phyloP scores from a whole-genome alignment of 2,113 vertebrate species.

The Stigmatopora nigra region DNA sequence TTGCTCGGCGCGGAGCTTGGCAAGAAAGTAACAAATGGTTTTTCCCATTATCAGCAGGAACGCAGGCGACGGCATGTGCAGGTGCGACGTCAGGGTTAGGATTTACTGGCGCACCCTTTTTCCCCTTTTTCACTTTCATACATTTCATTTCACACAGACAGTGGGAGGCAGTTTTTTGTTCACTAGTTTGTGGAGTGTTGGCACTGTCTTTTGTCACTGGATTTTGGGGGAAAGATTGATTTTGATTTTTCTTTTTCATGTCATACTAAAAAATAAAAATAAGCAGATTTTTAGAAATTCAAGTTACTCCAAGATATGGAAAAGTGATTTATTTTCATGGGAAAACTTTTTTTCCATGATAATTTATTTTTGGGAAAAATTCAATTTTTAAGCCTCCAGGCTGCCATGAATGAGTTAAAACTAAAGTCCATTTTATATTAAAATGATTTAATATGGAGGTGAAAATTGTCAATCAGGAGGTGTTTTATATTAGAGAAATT shows the following conservation, averaged over 20 bases:
- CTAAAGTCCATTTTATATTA: background rate
- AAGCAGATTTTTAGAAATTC: too few relatives aligned
- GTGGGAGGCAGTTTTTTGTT: background rate
- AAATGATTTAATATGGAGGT: background rate
- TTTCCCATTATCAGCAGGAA: conserved; percentile 35
- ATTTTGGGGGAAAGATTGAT: too few relatives aligned
- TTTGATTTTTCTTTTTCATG: too few relatives aligned
- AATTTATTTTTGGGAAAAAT: too few relatives aligned
- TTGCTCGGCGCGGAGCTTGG: conserved; percentile 33
- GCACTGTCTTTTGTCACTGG: background rate
- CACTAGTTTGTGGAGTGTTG: background rate
- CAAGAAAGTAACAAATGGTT: conserved; percentile 8
- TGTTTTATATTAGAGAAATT: too few relatives aligned
- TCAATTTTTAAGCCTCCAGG: too few relatives aligned
- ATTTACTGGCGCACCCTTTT: conserved; percentile 7
- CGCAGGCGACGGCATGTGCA: conserved; percentile 22
- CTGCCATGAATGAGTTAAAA: too few relatives aligned
- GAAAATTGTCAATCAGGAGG: too few relatives aligned
- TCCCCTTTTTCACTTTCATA: conserved; percentile 12
- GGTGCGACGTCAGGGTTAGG: conserved; percentile 23
- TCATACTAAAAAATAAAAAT: too few relatives aligned
- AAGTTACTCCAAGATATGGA: too few relatives aligned
- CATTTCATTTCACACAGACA: conserved; percentile 9
- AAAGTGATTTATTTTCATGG: too few relatives aligned
- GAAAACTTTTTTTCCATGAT: too few relatives aligned